Percentiles rank a stretch among this genome's conserved stretches.
Conservation (phyloP, 2,888 invertebrate genomes). For the Volucella bombylans region DNA sequence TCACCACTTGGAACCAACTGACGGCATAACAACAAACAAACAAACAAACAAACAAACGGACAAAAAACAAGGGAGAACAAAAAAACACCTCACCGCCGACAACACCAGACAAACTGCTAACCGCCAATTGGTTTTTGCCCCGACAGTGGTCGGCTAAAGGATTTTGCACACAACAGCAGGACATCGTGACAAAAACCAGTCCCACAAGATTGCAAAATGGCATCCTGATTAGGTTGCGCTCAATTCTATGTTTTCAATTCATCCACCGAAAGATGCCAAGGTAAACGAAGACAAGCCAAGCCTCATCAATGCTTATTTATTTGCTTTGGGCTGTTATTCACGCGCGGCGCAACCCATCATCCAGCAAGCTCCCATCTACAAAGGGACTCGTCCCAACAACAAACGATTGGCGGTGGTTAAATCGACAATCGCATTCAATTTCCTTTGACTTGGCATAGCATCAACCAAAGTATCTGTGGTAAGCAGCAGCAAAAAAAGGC, state of each 20-base stretch:
- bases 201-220: conserved; percentile 72
- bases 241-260: conserved; percentile 48
- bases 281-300: conserved; percentile 1
- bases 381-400: conserved; percentile 54
- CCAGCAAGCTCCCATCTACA: conserved; percentile 35
- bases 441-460: conserved; percentile 52
- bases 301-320: conserved; percentile 66
- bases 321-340: conserved; percentile 71
- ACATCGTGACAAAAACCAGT: conserved; percentile 73
- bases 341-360: conserved; percentile 70
- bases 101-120: conserved; percentile 68
- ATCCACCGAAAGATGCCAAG: conserved; percentile 29
- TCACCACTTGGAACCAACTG: conserved; percentile 65
- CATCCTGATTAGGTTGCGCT: conserved; percentile 70
- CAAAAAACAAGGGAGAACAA: neutral
- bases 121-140: conserved; percentile 72
- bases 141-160: conserved; percentile 47
- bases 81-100: conserved; percentile 9
- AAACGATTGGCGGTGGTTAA: conserved; percentile 67
- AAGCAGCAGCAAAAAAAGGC: conserved; percentile 65
- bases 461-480: conserved; percentile 15
- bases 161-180: conserved; percentile 64
- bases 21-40: conserved; percentile 72
- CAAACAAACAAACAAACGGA: neutral
- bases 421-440: conserved; percentile 66